Evolutionary conservation across 2,113 vertebrate species (phyloP).

Genomic region (Pavo muticus): DNA sequence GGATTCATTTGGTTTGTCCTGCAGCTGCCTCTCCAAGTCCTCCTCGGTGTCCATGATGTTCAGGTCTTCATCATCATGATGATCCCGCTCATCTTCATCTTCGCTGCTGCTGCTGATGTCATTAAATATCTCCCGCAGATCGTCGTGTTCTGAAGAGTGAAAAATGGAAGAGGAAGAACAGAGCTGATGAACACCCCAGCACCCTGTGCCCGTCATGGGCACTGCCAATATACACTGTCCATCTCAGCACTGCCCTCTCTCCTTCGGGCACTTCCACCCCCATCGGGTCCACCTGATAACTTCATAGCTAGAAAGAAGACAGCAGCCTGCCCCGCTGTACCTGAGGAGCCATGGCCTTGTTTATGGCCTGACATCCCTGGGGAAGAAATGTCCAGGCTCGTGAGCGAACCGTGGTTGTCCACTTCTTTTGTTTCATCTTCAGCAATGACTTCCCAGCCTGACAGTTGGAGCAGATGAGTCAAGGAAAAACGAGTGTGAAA

Average conservation of each 20-base stretch:
- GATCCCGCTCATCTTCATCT: conserved; percentile 91
- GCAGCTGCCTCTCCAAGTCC: conserved; percentile 86
- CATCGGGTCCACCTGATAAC: background rate
- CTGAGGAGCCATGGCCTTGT: conserved; percentile 82
- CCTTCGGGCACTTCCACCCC: background rate
- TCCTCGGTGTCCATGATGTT: conserved; percentile 94
- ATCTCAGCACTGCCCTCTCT: background rate
- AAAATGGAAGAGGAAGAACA: background rate
- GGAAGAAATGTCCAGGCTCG: conserved; percentile 83
- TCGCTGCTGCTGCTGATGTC: conserved; percentile 92
- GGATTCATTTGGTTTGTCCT: conserved; percentile 84
- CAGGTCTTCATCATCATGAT: conserved; percentile 90
- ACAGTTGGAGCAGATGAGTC: conserved; percentile 45
- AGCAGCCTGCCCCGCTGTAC: conserved; percentile 67
- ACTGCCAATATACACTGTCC: accelerated
- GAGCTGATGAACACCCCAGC: background rate
- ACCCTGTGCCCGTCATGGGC: background rate
- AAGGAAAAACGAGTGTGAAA: conserved; percentile 73
- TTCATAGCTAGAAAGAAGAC: background rate
- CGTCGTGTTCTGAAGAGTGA: conserved; percentile 76
- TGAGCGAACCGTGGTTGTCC: conserved; percentile 86
- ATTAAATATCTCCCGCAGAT: conserved; percentile 86
- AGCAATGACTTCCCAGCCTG: conserved; percentile 93
- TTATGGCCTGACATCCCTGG: conserved; percentile 85
- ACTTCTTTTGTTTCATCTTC: conserved; percentile 91